Evolutionary conservation across 2,113 vertebrate species (phyloP).

Genomic region (Passerina amoena): DNA sequence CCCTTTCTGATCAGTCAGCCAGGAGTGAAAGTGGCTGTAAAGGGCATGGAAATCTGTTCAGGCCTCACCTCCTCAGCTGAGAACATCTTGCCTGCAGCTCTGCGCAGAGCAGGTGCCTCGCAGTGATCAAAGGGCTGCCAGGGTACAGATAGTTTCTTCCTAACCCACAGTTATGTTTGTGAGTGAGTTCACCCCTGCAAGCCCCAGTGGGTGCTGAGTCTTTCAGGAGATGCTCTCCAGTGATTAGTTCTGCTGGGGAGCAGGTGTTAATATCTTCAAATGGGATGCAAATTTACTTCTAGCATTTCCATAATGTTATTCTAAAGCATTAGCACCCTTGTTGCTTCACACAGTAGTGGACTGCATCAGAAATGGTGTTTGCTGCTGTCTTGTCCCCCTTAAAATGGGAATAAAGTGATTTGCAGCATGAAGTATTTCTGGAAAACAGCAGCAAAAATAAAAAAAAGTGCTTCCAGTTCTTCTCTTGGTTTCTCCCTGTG

Average conservation of each 20-base stretch:
- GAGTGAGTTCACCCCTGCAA: neutral
- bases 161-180: neutral
- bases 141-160: neutral
- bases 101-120: neutral
- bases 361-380: neutral
- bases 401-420: neutral
- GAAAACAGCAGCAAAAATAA: neutral
- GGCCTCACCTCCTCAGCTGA: slow-evolving; percentile 1
- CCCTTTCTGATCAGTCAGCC: slow-evolving; percentile 47
- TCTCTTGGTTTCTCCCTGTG: neutral
- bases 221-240: neutral
- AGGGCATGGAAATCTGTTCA: slow-evolving; percentile 40
- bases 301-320: neutral
- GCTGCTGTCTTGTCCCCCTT: neutral
- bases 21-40: slow-evolving; percentile 26
- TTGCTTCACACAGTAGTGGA: neutral
- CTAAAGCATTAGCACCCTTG: neutral
- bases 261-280: neutral
- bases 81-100: slow-evolving; percentile 35
- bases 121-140: neutral
- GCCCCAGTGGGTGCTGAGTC: neutral
- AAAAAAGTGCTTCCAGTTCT: neutral
- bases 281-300: neutral
- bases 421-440: neutral
- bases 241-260: neutral